A percentile compares a stretch with the other conserved stretches of the same genome.
Evolutionary conservation across 2,113 vertebrate species (phyloP).

Genomic region (Paraplagusia blochii): DNA sequence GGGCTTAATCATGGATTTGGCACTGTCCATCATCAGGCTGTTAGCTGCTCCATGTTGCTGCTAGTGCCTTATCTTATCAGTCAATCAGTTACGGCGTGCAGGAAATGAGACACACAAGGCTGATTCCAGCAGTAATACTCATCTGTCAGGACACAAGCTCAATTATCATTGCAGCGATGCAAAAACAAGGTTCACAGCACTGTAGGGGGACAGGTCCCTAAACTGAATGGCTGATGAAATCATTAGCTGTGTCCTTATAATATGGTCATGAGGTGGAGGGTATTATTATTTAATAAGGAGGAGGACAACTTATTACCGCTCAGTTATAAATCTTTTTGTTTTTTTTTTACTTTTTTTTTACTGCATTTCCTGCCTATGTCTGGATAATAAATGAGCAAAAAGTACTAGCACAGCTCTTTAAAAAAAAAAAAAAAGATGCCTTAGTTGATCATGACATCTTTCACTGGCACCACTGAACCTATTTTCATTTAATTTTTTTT

Average conservation of each 20-base stretch:
- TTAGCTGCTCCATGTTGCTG: constrained; percentile 14
- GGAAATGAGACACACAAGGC: constrained; percentile 53
- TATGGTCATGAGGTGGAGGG: constrained; percentile 16
- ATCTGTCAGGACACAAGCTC: constrained; percentile 43
- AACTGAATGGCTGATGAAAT: constrained; percentile 41
- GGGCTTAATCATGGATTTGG: constrained; percentile 24
- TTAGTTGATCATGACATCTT: too few species aligned
- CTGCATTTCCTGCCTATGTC: too few species aligned
- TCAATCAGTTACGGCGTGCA: constrained; percentile 34
- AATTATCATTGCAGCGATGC: constrained; percentile 40
- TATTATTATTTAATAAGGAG: constrained; percentile 19
- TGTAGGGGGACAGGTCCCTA: constrained; percentile 9
- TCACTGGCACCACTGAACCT: too few species aligned
- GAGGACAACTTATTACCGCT: constrained; percentile 34
- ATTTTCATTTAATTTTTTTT: too few species aligned
- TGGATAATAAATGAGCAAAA: too few species aligned
- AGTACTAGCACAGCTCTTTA: too few species aligned
- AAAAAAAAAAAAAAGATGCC: too few species aligned
- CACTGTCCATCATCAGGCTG: constrained; percentile 39
- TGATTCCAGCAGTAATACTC: constrained; percentile 43
- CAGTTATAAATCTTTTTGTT: too few species aligned
- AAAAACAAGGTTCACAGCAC: constrained; percentile 12
- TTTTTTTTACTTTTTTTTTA: constrained; percentile 48
- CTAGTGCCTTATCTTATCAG: constrained; percentile 54
- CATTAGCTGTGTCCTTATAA: constrained; percentile 39